Conservation (phyloP, 2,888 invertebrate species). For the Laspeyria flexula region DNA sequence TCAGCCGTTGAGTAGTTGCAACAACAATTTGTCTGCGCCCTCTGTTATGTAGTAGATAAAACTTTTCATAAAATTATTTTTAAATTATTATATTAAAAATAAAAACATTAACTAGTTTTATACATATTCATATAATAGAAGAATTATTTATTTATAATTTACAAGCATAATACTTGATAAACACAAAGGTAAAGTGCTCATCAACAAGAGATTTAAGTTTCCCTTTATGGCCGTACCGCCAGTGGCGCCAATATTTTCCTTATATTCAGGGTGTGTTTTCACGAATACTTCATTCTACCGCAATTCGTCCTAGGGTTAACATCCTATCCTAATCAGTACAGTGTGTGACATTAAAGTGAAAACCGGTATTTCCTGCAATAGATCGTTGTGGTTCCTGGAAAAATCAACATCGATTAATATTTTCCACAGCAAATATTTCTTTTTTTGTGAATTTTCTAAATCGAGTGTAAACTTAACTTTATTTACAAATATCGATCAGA, state of each 20-base stretch:
- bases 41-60: constrained; percentile 29
- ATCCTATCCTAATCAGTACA: constrained; percentile 66
- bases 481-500: constrained; percentile 61
- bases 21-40: constrained; percentile 21
- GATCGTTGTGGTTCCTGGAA: constrained; percentile 44
- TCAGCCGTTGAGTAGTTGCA: constrained; percentile 53
- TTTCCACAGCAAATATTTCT: constrained; percentile 43
- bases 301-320: constrained; percentile 83
- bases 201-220: constrained; percentile 48
- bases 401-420: constrained; percentile 47
- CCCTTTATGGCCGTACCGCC: constrained; percentile 58
- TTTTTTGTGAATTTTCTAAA: constrained; percentile 46
- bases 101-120: too few relatives aligned
- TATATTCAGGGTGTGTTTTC: constrained; percentile 84
- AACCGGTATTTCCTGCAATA: constrained; percentile 58
- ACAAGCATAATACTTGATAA: constrained; percentile 4
- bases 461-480: constrained; percentile 42
- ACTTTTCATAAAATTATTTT: too few relatives aligned
- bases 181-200: constrained; percentile 24
- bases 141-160: background rate
- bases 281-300: constrained; percentile 82
- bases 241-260: constrained; percentile 83
- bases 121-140: too few relatives aligned
- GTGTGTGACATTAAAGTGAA: constrained; percentile 80
- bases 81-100: too few relatives aligned